Base-by-base conservation (phyloP, 2,888 invertebrate species). In the Glyphotaelius pellucidus region DNA sequence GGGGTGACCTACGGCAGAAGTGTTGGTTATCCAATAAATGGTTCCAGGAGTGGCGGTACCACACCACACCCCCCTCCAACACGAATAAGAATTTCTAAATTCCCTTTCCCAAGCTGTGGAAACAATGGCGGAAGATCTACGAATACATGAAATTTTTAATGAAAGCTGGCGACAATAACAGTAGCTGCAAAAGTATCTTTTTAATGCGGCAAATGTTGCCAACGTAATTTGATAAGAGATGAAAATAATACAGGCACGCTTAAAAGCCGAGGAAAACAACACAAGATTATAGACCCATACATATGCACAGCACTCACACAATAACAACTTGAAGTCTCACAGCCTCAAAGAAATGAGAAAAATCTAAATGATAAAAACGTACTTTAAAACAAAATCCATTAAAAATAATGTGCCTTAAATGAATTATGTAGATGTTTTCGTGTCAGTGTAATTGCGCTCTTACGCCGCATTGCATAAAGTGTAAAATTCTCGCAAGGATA, bases 361-460 rank as follows among this genome's bases (percentile, higher is more conserved):
- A 91, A 90, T 93, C 92, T 93, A 92, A 93, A 93, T 93, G 92
- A 92, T 92, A 93, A 92, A 93, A 93, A 93, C 90, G 88, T 91
- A 80, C 35, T 42, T 47, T 42, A 47, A 86, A 30, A n/a, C 42
- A 47, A 52, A 67, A 25, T 67, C 67, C 67, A 67, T 67, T 67
- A 67, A 67, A 67, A 67, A 67, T n/a, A 67, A 67, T 67, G 67
- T 25, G 2, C 9, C 67, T 67, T 25, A 67, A 67, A 67, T 2
- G 67, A 67, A 67, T n/a, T 67, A 67, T n/a, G 67, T 25, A 25
- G 67, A 67, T 67, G 25, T 67, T 87, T 87, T 87, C 19, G 52
- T 35, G 14, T 38, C 11, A 83, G 35, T 32, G 67, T 25, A 87
- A 52, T 42, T 52, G 52, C 15, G 67, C 15, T 52, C 25, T 30